These are phyloP conservation scores for Acholoe squamosa DNA, from an alignment of 2,888 invertebrate genomes.

Conservation along the genomic window DNA sequence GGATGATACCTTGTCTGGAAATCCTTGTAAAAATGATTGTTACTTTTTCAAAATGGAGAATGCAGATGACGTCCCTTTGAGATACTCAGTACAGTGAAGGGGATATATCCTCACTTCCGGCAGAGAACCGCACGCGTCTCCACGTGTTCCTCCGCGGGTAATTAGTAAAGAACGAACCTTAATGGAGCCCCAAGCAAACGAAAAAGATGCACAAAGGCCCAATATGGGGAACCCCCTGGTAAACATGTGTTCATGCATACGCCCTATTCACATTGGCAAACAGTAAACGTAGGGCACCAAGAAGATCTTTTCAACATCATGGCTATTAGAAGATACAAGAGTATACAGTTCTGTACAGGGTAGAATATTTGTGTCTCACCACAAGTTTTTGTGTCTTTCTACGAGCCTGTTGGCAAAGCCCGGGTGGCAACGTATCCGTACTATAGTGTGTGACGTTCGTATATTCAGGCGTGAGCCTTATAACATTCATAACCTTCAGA, in stretches of 20 bases:
- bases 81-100: no score
- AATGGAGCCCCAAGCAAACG: conserved; percentile 12
- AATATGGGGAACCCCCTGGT: neutral
- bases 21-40: no score
- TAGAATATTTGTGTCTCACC: neutral
- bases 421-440: conserved; percentile 19
- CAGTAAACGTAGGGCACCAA: conserved; percentile 17
- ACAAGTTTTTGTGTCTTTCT: neutral
- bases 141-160: conserved; percentile 8
- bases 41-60: no score
- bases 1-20: no score
- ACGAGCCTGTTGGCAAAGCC: no score
- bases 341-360: neutral
- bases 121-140: conserved; percentile 14
- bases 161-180: conserved; percentile 40
- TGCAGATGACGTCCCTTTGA: no score
- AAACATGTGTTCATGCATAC: conserved; percentile 6
- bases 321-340: neutral
- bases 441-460: neutral
- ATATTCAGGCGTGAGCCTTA: neutral
- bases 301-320: neutral
- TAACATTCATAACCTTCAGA: no score
- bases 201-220: neutral
- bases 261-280: neutral
- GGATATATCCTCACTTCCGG: conserved; percentile 18